Evolutionary conservation across 2,888 invertebrate species (phyloP), one percentile per base, ranked within the genome.

Genomic region (Callimorpha dominula): DNA sequence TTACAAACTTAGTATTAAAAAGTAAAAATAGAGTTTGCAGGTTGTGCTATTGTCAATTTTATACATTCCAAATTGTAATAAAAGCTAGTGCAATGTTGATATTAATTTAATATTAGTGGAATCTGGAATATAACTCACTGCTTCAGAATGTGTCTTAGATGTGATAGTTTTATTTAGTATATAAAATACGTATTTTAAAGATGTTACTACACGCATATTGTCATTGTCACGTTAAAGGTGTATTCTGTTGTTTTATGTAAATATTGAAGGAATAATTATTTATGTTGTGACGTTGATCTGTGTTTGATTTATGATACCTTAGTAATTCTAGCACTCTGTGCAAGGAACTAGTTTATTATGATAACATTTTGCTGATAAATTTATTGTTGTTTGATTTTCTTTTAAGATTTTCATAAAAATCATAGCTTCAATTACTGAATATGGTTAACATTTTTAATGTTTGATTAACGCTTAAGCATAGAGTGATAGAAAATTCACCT

Each of bases 191-290:
- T 70, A 78, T 60, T 60, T 46, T 60, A 60, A 60, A 43, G 40
- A 31, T 68, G 60, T 81, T 82, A 74, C 73, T 80, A 79, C 73
- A 78, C 75, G 80, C 81, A 81, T 87, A 83, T 86, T 84, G 85
- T 88, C 83, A 83, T 86, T 84, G 85, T 88, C 83, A 86, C 82
- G 84, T 85, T 85, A 73, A 66, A 54, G 42, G 63, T 75, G 68
- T 75, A 75, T 71, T 84, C 75, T 86, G 82, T 81, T 86, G 85
- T 90, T 90, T 79, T 89, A 90, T 93, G 93, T 94, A 92, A 91
- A 94, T 94, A 93, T 91, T 91, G 86, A 89, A 91, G 90, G 90
- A 93, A 94, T 92, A 92, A 91, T 92, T 91, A 90, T 89, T 88
- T 91, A 90, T 93, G 87, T 90, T 91, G 91, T 91, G 92, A 88